Base-by-base conservation (phyloP, 2,113 vertebrate species). In the Struthio camelus region DNA sequence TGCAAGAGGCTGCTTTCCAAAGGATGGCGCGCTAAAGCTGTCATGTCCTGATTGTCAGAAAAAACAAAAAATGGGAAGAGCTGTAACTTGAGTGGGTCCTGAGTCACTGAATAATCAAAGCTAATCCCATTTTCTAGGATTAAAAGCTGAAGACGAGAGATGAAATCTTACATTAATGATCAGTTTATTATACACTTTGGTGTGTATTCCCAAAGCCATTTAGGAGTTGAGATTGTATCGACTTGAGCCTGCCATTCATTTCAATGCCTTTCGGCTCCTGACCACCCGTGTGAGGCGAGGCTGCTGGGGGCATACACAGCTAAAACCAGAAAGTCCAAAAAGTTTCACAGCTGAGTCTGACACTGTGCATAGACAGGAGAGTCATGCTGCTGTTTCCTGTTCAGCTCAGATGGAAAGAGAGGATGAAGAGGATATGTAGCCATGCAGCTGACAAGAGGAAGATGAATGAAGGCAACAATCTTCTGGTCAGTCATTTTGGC, bases 231-330 rank as follows among this genome's bases (percentile, higher is more conserved):
- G 18, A 9, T 14, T 59, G 8, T 66, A 12, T 23, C 79, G 13
- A n/a, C 56, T 25, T 61, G 56, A 81, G 12, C 46, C 36, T 83
- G 81, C 24, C 20, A 10, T 59, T 56, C 10, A 50, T 67, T 66
- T 80, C 5, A 18, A 6, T 71, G 7, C 19, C 51, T 9, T 20
- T 19, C 79, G 36, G 20, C 15, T 44, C 16, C 42, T 78, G 76
- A 78, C 36, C 0, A 1, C 11, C 18, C 8, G 6, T 1, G 0
- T 76, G 61, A 51, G 78, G 28, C 8, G 4, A 4, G 2, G 38
- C 11, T 0, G 1, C 27, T 38, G 14, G 10, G 70, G 16, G 36
- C 19, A 38, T 1, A 1, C 3, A 38, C 6, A 75, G 17, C 25
- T 62, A 34, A 66, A 66, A 28, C 7, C 59, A 62, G 42, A 73